Evolutionary conservation across 2,113 vertebrate species (phyloP).

Genomic region (Megaleporinus macrocephalus): DNA sequence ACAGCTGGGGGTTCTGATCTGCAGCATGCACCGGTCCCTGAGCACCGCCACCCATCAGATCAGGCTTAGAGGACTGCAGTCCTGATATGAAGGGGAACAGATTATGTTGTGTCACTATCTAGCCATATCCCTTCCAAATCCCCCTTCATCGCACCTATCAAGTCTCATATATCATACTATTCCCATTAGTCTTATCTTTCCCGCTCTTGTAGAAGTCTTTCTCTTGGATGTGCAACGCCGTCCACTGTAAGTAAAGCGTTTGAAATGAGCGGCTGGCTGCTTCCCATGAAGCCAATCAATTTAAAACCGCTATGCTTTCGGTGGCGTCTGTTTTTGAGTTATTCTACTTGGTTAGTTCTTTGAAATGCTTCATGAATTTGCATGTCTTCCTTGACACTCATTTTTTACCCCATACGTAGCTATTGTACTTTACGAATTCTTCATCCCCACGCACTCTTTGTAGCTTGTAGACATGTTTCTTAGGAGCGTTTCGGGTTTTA

Average conservation of each 20-base stretch:
- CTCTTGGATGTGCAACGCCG: slow-evolving; percentile 25
- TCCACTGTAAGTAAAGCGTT: slow-evolving; percentile 16
- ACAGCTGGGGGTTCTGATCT: slow-evolving; percentile 54
- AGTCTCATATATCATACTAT: slow-evolving; percentile 68
- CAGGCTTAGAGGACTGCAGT: slow-evolving; percentile 78
- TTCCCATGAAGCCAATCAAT: slow-evolving; percentile 8
- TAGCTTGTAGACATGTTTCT: slow-evolving; percentile 34
- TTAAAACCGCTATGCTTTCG: background rate
- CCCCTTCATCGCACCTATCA: slow-evolving; percentile 79
- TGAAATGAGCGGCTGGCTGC: slow-evolving; percentile 18
- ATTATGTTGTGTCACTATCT: slow-evolving; percentile 79
- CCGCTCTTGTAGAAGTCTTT: slow-evolving; percentile 34
- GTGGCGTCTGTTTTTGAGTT: background rate
- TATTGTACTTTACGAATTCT: slow-evolving; percentile 15
- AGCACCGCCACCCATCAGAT: slow-evolving; percentile 67
- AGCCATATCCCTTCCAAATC: slow-evolving; percentile 78
- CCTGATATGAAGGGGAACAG: slow-evolving; percentile 76
- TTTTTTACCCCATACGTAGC: slow-evolving; percentile 6
- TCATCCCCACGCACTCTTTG: slow-evolving; percentile 17
- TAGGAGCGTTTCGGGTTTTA: slow-evolving; percentile 28
- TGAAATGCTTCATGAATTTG: background rate
- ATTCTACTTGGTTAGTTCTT: background rate
- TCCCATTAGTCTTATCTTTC: slow-evolving; percentile 69
- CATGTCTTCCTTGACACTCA: background rate
- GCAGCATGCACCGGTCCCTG: slow-evolving; percentile 30